phyloP scores from a whole-genome alignment of 2,888 invertebrate species.

The Drosophila mayaguana region DNA sequence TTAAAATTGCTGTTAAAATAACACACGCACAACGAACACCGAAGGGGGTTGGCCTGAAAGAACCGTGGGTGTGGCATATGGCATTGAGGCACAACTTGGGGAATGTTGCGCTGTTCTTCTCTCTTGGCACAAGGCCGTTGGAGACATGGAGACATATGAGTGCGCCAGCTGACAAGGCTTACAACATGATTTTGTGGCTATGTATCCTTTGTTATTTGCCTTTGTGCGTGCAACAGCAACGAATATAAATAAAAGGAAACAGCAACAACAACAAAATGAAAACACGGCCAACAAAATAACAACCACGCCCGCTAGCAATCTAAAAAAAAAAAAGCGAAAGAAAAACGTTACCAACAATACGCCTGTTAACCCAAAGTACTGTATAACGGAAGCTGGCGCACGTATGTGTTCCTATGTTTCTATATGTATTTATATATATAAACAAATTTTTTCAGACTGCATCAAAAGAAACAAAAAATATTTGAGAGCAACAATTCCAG shows the following conservation, averaged over 20 bases:
- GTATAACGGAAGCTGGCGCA: conserved; percentile 35
- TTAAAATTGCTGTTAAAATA: conserved; percentile 80
- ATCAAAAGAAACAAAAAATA: conserved; percentile 1
- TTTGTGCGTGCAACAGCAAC: conserved; percentile 43
- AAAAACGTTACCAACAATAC: conserved; percentile 32
- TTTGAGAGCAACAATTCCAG: background rate
- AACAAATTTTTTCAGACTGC: conserved; percentile 5
- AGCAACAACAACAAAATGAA: conserved; percentile 31
- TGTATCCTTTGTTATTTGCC: conserved; percentile 56
- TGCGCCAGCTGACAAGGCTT: conserved; percentile 68
- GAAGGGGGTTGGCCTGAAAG: background rate
- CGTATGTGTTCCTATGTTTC: conserved; percentile 2
- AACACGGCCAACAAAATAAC: conserved; percentile 42
- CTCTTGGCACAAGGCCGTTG: conserved; percentile 58
- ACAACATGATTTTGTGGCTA: conserved; percentile 72
- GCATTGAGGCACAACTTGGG: background rate
- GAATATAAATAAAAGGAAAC: conserved; percentile 31
- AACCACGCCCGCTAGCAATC: conserved; percentile 44
- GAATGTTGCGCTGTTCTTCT: conserved; percentile 22
- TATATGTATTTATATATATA: background rate
- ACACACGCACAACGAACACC: conserved; percentile 60
- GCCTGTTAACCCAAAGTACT: conserved; percentile 39
- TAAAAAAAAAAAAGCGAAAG: conserved; percentile 12
- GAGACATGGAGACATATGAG: conserved; percentile 43
- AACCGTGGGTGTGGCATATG: background rate